These are phyloP conservation scores for Pitta sordida DNA, from an alignment of 2,113 vertebrate genomes.

Conservation along the genomic window DNA sequence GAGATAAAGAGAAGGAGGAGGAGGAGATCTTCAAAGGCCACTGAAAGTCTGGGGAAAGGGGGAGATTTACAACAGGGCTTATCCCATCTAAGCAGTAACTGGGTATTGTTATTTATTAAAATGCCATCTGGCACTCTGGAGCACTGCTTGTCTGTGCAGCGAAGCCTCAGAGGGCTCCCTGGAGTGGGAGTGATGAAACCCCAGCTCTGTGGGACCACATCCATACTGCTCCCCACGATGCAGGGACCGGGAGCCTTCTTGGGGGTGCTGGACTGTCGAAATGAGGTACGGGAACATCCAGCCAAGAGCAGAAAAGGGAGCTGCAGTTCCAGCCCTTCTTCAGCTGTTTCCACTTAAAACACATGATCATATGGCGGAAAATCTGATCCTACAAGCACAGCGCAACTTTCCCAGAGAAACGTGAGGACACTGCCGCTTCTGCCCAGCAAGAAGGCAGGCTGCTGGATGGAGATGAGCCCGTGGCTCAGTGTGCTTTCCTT, in stretches of 20 bases:
- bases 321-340: constrained; percentile 18
- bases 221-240: not conserved
- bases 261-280: not conserved
- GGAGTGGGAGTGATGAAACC: not conserved
- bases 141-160: not conserved
- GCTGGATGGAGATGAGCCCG: constrained; percentile 10
- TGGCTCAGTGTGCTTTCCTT: not conserved
- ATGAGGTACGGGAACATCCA: not conserved
- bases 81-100: constrained; percentile 56
- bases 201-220: not conserved
- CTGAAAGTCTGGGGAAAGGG: constrained; percentile 51
- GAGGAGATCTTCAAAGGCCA: constrained; percentile 62
- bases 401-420: constrained; percentile 32
- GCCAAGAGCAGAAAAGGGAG: constrained; percentile 23
- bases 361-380: constrained; percentile 32
- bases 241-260: not conserved
- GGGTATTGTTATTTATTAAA: constrained; percentile 58
- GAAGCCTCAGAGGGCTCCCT: not conserved
- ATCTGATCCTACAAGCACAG: not conserved
- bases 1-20: constrained; percentile 51
- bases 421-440: not conserved
- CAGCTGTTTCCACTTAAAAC: constrained; percentile 69
- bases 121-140: constrained; percentile 50
- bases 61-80: constrained; percentile 61
- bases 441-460: not conserved